Base-by-base conservation (phyloP, 1,140 invertebrate genomes). In the Coenobita brevimanus region DNA sequence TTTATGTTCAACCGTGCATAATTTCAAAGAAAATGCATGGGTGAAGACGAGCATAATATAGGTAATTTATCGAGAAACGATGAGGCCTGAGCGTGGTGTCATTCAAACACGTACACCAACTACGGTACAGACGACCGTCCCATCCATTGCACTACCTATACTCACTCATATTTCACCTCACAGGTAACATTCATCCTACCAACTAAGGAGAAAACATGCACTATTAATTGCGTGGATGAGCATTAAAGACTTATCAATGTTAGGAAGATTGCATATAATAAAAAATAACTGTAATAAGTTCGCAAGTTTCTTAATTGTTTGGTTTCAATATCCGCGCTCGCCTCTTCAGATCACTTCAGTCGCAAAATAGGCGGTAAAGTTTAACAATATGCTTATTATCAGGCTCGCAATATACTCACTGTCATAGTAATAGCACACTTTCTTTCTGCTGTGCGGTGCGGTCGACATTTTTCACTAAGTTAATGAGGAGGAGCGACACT, bases 351-450 rank as follows among this genome's bases (percentile, higher is more conserved):
- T 41, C n/a, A 38, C 50, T 62, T 41, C 64, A 43, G 30, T 13
- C 38, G 2, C 17, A 6, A 50, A 50, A 17, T 50, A 50, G 46
- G 46, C 46, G 6, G 46, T 50, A 50, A 8, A 50, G 17, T 50
- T 50, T 17, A 50, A 50, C 17, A 8, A 17, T 8, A 17, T 50
- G 46, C 46, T 8, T 17, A 50, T 50, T 8, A 50, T 8, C 46
- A 50, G 15, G n/a, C 24, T 3, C 27, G 0, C 4, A 6, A 60
- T 57, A 79, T 93, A 97, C 97, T 97, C 95, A 99, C 98, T 98
- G 93, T 99, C 98, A 92, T 99, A 99, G 93, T 99, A 99, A 94
- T 99, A 99, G 93, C 98, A 99, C 83, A 99, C 97, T 92, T 97
- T 95, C 93, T 98, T 98, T 92, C 97, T 97, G 91, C 95, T 97